These are phyloP conservation scores for Pandemis cinnamomeana DNA, from an alignment of 2,888 invertebrate species.

Conservation along the genomic window DNA sequence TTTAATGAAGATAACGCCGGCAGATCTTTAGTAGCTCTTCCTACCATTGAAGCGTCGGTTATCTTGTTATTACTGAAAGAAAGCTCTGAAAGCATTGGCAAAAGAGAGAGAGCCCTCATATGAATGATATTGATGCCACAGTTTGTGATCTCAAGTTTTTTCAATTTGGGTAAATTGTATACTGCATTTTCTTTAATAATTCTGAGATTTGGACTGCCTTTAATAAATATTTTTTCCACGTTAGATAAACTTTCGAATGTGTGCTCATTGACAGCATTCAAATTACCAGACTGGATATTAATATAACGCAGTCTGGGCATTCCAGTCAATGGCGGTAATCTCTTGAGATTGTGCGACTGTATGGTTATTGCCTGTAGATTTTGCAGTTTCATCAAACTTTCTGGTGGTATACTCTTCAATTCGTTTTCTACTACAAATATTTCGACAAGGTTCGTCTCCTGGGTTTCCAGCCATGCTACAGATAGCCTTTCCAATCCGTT, in stretches of 20 bases:
- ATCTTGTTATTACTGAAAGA: slow-evolving; percentile 89
- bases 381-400: slow-evolving; percentile 89
- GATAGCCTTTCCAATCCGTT: slow-evolving; percentile 93
- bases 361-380: slow-evolving; percentile 93
- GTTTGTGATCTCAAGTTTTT: slow-evolving; percentile 89
- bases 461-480: slow-evolving; percentile 91
- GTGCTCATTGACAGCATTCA: slow-evolving; percentile 87
- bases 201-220: slow-evolving; percentile 87
- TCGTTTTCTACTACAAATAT: slow-evolving; percentile 94
- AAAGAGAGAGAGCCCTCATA: slow-evolving; percentile 88
- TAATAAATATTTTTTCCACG: slow-evolving; percentile 90
- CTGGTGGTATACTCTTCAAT: slow-evolving; percentile 90
- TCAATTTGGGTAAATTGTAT: slow-evolving; percentile 87
- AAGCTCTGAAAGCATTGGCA: slow-evolving; percentile 89
- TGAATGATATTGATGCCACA: slow-evolving; percentile 92
- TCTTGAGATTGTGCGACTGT: slow-evolving; percentile 90
- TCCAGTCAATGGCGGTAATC: slow-evolving; percentile 89
- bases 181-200: slow-evolving; percentile 90
- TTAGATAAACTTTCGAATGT: slow-evolving; percentile 89
- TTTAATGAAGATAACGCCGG: slow-evolving; percentile 88
- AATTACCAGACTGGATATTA: slow-evolving; percentile 88
- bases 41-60: slow-evolving; percentile 92
- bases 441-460: slow-evolving; percentile 91
- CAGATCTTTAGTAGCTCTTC: slow-evolving; percentile 90
- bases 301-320: slow-evolving; percentile 89